phyloP scores from a whole-genome alignment of 2,797 vertebrate genomes.

The Enteromius argenteus region DNA sequence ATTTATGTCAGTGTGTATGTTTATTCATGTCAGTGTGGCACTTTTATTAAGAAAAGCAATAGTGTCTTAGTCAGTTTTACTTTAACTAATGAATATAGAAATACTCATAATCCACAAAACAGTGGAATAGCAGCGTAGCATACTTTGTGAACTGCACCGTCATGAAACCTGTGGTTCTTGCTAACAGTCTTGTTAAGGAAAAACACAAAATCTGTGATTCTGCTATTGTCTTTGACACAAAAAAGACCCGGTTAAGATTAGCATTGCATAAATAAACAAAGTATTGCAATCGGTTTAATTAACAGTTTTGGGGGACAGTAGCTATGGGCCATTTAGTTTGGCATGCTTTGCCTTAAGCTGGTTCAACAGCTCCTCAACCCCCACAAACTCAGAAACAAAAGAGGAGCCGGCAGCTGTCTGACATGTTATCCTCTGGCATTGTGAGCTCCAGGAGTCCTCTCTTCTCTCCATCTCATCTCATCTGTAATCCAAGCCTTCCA shows the following conservation, averaged over 20 bases:
- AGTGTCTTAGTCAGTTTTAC: background rate
- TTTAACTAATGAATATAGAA: background rate
- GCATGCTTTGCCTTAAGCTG: background rate
- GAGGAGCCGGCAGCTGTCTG: conserved; percentile 18
- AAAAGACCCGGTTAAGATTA: background rate
- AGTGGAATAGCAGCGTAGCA: background rate
- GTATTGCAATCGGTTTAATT: background rate
- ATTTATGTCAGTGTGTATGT: background rate
- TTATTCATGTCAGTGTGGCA: background rate
- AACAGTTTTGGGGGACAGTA: conserved; percentile 21
- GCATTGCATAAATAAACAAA: background rate
- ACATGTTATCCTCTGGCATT: conserved; percentile 46
- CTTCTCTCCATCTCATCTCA: conserved; percentile 13
- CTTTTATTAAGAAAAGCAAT: background rate
- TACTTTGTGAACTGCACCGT: background rate
- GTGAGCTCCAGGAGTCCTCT: conserved; percentile 45
- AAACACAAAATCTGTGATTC: background rate
- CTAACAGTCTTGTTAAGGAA: background rate
- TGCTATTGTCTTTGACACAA: background rate
- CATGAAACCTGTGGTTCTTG: background rate
- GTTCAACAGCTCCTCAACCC: conserved; percentile 45
- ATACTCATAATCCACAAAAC: background rate
- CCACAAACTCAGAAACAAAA: conserved; percentile 40
- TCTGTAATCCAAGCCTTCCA: conserved; percentile 28
- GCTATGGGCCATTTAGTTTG: conserved; percentile 24